Percentiles rank a stretch among this genome's conserved stretches.
Conservation (phyloP, 2,888 invertebrate genomes). For the Ethmia dodecea region DNA sequence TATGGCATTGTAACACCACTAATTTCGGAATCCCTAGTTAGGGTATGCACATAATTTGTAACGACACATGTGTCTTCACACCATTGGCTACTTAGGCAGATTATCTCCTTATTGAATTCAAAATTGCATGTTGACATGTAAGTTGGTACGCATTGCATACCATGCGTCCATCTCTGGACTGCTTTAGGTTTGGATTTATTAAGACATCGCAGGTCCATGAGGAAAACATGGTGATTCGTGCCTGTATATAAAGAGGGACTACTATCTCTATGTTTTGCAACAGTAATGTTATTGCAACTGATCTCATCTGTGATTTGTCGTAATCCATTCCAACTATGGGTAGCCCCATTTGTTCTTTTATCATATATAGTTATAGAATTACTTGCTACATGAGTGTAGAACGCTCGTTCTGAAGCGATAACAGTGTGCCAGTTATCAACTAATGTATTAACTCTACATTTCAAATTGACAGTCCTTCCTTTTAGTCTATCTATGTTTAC, state of each 20-base stretch:
- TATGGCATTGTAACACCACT: slow-evolving; percentile 48
- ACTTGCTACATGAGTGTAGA: slow-evolving; percentile 46
- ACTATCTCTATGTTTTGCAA: slow-evolving; percentile 40
- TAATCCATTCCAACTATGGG: slow-evolving; percentile 39
- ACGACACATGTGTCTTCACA: slow-evolving; percentile 60
- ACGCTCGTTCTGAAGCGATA: slow-evolving; percentile 42
- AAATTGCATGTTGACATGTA: slow-evolving; percentile 50
- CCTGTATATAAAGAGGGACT: slow-evolving; percentile 47
- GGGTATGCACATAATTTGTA: slow-evolving; percentile 41
- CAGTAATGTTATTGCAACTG: slow-evolving; percentile 47
- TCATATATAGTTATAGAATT: slow-evolving; percentile 54
- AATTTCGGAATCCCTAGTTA: slow-evolving; percentile 27
- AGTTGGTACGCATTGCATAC: slow-evolving; percentile 69
- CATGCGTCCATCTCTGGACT: slow-evolving; percentile 76
- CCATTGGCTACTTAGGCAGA: slow-evolving; percentile 61
- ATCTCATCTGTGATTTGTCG: slow-evolving; percentile 40
- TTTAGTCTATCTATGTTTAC: slow-evolving; percentile 57
- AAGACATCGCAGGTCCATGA: slow-evolving; percentile 50
- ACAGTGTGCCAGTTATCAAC: slow-evolving; percentile 62
- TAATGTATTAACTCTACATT: slow-evolving; percentile 30
- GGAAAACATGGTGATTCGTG: slow-evolving; percentile 54
- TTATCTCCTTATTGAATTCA: slow-evolving; percentile 49
- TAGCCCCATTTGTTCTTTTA: slow-evolving; percentile 44
- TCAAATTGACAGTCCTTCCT: slow-evolving; percentile 41
- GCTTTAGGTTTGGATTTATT: slow-evolving; percentile 36